A percentile compares a stretch with the other conserved stretches of the same genome.
Evolutionary conservation across 2,797 vertebrate genomes (phyloP).

Genomic region (Taeniopygia guttata): DNA sequence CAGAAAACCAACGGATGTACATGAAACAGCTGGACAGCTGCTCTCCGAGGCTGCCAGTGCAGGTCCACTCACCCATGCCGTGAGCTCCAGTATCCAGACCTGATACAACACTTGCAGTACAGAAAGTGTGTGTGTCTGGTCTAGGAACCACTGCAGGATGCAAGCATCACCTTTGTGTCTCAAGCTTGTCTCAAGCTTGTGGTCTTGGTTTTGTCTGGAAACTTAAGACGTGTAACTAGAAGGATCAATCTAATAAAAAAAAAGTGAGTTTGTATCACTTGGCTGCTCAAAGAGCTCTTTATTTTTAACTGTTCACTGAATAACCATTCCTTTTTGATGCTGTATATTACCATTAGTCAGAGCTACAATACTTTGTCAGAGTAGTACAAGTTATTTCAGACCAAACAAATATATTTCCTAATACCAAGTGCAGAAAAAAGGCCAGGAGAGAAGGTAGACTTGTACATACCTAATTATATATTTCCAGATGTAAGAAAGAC

Average conservation of each 20-base stretch:
- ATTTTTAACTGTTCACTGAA: neutral
- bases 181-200: neutral
- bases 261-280: neutral
- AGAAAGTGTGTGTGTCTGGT: neutral
- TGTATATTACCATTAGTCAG: neutral
- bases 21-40: neutral
- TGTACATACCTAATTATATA: neutral
- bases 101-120: neutral
- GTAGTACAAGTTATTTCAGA: neutral
- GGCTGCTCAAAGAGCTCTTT: neutral
- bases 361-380: neutral
- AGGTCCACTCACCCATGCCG: accelerated
- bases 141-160: neutral
- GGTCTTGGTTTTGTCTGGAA: neutral
- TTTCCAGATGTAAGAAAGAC: neutral
- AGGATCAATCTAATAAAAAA: neutral
- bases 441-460: neutral
- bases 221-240: neutral
- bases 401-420: neutral
- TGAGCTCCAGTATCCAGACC: neutral
- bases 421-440: neutral
- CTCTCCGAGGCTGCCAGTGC: neutral
- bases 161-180: neutral
- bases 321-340: neutral
- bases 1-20: neutral